Evolutionary conservation across 1,140 invertebrate genomes (phyloP).

Genomic region (Apis dorsata): DNA sequence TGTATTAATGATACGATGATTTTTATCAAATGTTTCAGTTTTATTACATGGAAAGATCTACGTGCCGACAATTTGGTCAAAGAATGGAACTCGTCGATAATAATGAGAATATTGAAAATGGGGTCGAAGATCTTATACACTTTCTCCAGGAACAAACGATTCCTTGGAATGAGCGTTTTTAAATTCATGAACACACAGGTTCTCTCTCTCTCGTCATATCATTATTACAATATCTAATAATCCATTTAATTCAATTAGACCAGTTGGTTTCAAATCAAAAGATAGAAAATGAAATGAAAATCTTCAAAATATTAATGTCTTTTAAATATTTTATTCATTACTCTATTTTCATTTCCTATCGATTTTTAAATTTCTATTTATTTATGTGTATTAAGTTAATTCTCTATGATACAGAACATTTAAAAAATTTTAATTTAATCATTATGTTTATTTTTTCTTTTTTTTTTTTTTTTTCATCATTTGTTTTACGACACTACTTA

Average conservation of each 20-base stretch:
- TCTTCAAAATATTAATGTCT: no score
- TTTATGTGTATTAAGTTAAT: background rate
- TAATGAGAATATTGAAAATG: slow-evolving; percentile 84
- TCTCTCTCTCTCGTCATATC: background rate
- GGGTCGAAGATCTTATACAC: slow-evolving; percentile 86
- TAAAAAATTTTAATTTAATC: background rate
- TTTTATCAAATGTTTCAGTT: slow-evolving; percentile 78
- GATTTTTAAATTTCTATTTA: background rate
- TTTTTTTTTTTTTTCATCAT: no score
- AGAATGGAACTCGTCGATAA: slow-evolving; percentile 91
- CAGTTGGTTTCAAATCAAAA: no score
- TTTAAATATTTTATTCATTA: no score
- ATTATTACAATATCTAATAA: no score
- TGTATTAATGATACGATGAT: background rate
- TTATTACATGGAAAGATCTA: slow-evolving; percentile 98
- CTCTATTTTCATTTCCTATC: no score
- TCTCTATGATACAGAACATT: background rate
- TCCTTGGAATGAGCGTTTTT: slow-evolving; percentile 89
- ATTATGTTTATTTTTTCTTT: background rate
- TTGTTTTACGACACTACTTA: slow-evolving; percentile 70
- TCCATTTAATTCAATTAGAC: no score
- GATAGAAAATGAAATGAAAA: no score
- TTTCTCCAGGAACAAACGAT: slow-evolving; percentile 88
- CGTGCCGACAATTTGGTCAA: slow-evolving; percentile 90
- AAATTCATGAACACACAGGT: slow-evolving; percentile 92